These are phyloP conservation scores for Trachurus trachurus DNA, from an alignment of 2,797 vertebrate species.

Conservation along the genomic window DNA sequence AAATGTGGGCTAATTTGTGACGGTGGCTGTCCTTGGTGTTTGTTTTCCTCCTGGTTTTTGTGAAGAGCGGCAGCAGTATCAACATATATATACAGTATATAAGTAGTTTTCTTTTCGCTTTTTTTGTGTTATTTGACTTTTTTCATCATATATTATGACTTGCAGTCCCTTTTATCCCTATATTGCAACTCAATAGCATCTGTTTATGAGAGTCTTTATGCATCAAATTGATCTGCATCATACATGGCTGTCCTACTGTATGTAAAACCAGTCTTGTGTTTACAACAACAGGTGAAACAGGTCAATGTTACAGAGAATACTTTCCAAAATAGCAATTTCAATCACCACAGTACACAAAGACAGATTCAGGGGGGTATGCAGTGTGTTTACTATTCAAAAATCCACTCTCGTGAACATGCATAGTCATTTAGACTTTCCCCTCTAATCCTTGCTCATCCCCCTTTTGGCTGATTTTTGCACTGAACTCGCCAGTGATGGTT, in stretches of 20 bases:
- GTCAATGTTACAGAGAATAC: constrained; percentile 6
- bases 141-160: background rate
- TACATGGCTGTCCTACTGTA: background rate
- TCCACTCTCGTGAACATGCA: constrained; percentile 34
- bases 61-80: background rate
- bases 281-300: background rate
- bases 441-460: constrained; percentile 46
- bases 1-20: background rate
- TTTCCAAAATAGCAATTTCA: background rate
- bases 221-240: background rate
- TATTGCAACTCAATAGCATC: constrained; percentile 2
- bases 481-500: constrained; percentile 17
- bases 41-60: background rate
- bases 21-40: background rate
- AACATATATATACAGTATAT: background rate
- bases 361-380: constrained; percentile 2
- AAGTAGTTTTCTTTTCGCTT: background rate
- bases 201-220: background rate
- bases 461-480: constrained; percentile 24
- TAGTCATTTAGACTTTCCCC: constrained; percentile 35
- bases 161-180: background rate
- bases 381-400: constrained; percentile 20
- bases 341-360: background rate
- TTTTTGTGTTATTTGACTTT: background rate
- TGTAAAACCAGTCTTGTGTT: background rate